A percentile compares a stretch with the other conserved stretches of the same genome.
Evolutionary conservation across 2,113 vertebrate species (phyloP).

Genomic region (Thermophis baileyi): DNA sequence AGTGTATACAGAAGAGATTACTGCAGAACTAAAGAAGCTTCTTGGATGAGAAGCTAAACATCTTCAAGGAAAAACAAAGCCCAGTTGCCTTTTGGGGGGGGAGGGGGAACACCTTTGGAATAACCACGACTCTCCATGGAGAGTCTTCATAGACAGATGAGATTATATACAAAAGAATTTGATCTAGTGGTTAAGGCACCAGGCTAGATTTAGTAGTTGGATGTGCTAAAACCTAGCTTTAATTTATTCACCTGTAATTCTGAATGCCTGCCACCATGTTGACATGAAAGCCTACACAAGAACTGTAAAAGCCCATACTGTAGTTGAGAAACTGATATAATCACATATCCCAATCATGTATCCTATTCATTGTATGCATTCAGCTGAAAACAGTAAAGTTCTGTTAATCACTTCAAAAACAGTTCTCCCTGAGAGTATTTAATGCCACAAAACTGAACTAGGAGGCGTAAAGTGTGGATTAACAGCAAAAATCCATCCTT

Average conservation of each 20-base stretch:
- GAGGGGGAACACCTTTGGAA: neutral
- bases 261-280: neutral
- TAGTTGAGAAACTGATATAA: neutral
- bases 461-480: neutral
- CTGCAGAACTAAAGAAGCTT: neutral
- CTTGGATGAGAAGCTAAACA: neutral
- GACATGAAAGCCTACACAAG: neutral
- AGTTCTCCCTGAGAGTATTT: neutral
- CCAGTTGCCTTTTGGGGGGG: neutral
- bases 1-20: neutral
- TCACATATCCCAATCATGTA: neutral
- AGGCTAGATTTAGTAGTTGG: slow-evolving; percentile 6
- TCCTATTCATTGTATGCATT: neutral
- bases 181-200: neutral
- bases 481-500: neutral
- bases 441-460: neutral
- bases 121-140: neutral
- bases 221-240: neutral
- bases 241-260: neutral
- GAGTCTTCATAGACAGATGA: neutral
- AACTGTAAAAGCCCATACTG: neutral
- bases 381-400: neutral
- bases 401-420: neutral
- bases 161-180: neutral
- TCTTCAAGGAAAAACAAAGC: neutral